phyloP scores from a whole-genome alignment of 2,113 vertebrate genomes.

The Oncorhynchus mykiss region DNA sequence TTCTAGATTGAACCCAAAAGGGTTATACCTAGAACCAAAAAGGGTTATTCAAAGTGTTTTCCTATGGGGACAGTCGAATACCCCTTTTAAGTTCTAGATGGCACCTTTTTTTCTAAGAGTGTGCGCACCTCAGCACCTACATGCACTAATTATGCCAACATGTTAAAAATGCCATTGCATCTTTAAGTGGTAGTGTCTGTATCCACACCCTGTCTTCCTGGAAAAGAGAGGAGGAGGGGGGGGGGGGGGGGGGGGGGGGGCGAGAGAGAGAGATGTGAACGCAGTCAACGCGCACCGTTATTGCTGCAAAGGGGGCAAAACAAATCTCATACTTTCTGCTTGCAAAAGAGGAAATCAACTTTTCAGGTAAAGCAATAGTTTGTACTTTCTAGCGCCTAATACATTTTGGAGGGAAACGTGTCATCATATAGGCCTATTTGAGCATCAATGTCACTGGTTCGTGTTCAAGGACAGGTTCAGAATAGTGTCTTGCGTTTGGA shows the following conservation, averaged over 20 bases:
- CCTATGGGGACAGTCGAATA: too few relatives aligned
- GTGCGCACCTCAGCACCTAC: too few relatives aligned
- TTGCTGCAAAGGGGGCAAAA: conserved; percentile 34
- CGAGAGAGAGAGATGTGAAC: conserved; percentile 52
- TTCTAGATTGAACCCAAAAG: too few relatives aligned
- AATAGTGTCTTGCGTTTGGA: conserved; percentile 36
- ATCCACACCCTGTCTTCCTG: conserved; percentile 64
- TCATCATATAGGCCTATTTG: background rate
- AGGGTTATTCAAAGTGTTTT: too few relatives aligned
- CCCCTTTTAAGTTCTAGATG: too few relatives aligned
- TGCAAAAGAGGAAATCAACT: conserved; percentile 34
- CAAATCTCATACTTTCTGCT: conserved; percentile 10
- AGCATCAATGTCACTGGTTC: background rate
- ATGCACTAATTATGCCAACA: background rate
- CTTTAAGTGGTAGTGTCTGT: conserved; percentile 68
- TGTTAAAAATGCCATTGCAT: conserved; percentile 62
- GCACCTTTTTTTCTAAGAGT: too few relatives aligned
- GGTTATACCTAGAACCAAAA: too few relatives aligned
- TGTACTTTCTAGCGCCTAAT: background rate
- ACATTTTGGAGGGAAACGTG: background rate
- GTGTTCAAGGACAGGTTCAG: conserved; percentile 12
- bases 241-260: conserved; percentile 50
- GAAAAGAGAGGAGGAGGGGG: conserved; percentile 49
- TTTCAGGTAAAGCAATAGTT: conserved; percentile 57
- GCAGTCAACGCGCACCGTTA: conserved; percentile 50